These are phyloP conservation scores for Dendrocincla fuliginosa DNA, from an alignment of 2,797 vertebrate species.

Conservation along the genomic window DNA sequence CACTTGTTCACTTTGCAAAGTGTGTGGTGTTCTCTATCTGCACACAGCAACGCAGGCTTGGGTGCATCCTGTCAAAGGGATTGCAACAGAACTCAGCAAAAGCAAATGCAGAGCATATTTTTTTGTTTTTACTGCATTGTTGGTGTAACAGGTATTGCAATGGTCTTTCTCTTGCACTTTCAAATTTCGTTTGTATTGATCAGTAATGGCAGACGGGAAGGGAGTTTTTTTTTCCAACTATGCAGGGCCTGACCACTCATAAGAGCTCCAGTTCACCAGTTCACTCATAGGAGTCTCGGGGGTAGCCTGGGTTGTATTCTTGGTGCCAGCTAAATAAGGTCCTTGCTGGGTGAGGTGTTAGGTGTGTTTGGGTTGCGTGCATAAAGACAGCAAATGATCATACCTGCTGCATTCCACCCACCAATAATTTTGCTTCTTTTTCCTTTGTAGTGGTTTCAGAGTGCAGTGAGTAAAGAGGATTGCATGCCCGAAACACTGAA, in stretches of 20 bases:
- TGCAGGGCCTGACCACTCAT: background rate
- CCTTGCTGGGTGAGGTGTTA: background rate
- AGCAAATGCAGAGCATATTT: background rate
- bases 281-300: background rate
- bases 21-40: background rate
- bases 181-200: background rate
- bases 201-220: background rate
- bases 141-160: background rate
- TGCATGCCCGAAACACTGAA: constrained; percentile 87
- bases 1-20: background rate
- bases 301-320: background rate
- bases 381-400: background rate
- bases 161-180: background rate
- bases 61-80: background rate
- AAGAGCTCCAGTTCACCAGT: background rate
- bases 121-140: background rate
- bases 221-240: background rate
- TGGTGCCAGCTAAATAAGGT: background rate
- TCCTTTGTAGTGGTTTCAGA: constrained; percentile 88
- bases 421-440: constrained; percentile 7
- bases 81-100: background rate
- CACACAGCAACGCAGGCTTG: background rate
- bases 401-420: background rate
- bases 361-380: background rate
- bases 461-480: constrained; percentile 85